phyloP scores from a whole-genome alignment of 2,888 invertebrate genomes.

The Saturnia pavonia region DNA sequence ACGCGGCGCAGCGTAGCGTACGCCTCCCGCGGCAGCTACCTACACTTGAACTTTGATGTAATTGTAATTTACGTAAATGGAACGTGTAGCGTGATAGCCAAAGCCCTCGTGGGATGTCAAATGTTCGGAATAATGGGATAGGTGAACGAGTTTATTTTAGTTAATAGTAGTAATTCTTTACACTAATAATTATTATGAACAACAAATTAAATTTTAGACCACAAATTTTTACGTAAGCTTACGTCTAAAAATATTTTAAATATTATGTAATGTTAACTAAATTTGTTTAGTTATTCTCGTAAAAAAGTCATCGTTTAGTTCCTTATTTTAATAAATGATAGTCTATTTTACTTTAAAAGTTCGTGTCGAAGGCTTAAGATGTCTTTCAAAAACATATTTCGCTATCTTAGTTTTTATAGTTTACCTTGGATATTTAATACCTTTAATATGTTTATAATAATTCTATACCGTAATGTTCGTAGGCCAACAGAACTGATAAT shows the following conservation, averaged over 20 bases:
- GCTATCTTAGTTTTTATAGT: too few species aligned
- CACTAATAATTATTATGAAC: background rate
- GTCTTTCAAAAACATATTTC: too few species aligned
- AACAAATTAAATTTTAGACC: background rate
- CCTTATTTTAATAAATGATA: background rate
- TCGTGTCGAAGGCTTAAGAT: background rate
- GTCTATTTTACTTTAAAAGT: background rate
- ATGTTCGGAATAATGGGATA: conserved; percentile 14
- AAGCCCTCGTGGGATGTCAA: conserved; percentile 19
- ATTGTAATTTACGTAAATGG: conserved; percentile 25
- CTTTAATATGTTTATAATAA: background rate
- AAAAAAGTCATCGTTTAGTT: background rate
- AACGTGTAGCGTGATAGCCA: conserved; percentile 18
- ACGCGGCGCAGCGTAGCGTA: conserved; percentile 26
- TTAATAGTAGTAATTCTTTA: background rate
- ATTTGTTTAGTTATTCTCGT: background rate
- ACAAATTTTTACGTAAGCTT: background rate
- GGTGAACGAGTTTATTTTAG: background rate
- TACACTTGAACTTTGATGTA: conserved; percentile 69
- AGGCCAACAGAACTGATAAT: too few species aligned
- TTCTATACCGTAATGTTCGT: background rate
- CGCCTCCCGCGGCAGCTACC: conserved; percentile 45
- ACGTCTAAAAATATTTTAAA: background rate
- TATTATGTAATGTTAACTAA: background rate
- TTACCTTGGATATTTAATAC: too few species aligned